phyloP scores from a whole-genome alignment of 2,888 invertebrate genomes.

The Cactoblastis cactorum region DNA sequence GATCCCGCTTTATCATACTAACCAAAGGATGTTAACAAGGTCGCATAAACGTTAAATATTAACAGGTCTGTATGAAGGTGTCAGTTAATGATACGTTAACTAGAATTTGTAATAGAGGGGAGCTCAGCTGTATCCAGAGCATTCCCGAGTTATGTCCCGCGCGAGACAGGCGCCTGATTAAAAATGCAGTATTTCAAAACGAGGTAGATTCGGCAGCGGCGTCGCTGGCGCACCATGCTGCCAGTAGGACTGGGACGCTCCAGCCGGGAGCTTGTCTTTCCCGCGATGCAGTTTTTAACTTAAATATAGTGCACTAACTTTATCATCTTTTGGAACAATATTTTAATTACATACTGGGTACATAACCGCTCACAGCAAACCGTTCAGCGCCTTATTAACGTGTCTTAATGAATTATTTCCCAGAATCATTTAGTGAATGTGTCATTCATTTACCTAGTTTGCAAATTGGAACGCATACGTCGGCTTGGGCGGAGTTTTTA shows the following conservation, averaged over 20 bases:
- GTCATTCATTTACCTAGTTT: slow-evolving; percentile 21
- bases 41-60: slow-evolving; percentile 64
- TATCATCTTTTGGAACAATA: not conserved
- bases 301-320: not conserved
- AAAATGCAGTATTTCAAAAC: slow-evolving; percentile 76
- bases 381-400: not conserved
- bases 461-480: slow-evolving; percentile 35
- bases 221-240: slow-evolving; percentile 67
- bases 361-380: not conserved
- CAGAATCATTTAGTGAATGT: not conserved
- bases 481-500: slow-evolving; percentile 40
- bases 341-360: not conserved
- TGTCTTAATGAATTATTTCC: not conserved
- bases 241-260: slow-evolving; percentile 58
- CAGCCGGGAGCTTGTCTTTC: slow-evolving; percentile 44
- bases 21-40: slow-evolving; percentile 46
- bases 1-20: slow-evolving; percentile 12
- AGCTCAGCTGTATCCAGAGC: slow-evolving; percentile 70
- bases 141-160: slow-evolving; percentile 76
- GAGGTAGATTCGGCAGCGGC: slow-evolving; percentile 63
- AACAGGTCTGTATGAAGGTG: slow-evolving; percentile 67
- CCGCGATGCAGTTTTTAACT: not conserved
- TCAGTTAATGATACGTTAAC: slow-evolving; percentile 75
- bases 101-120: slow-evolving; percentile 73
- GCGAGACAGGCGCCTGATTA: slow-evolving; percentile 73